Evolutionary conservation across 2,113 vertebrate genomes (phyloP), one percentile per base, ranked within the genome.

Genomic region (Cololabis saira): DNA sequence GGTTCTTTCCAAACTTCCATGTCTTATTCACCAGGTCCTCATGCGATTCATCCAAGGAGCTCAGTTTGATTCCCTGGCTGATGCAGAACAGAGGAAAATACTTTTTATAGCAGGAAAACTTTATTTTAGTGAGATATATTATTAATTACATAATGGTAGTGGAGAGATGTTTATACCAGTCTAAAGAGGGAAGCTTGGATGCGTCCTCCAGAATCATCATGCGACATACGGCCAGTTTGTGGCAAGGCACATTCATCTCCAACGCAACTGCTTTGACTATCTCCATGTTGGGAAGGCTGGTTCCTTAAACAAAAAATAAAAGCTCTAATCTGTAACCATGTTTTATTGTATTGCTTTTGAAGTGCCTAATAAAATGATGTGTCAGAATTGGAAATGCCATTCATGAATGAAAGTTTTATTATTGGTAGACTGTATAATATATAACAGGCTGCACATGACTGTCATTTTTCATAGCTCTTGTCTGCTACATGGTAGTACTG

Each of bases 21-120:
- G 21, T 81, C 17, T 53, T 63, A 67, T 66, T 90, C 40, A 93
- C 83, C 61, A 92, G 66, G 16, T 51, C 52, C 7, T 75, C 1
- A 48, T 92, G 88, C 0, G 90, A 88, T 65, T 89, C 84, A 10
- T 84, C 57, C 27, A 93, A 76, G 24, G 79, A 87, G 19, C 84
- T 69, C 0, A 90, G 5, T 14, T 57, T 67, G 41, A 90, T 14
- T 10, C 71, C 62, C 3, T 52, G 49, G 51, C 86, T 90, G 65
- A 30, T 24, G 49, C 4, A 61, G 18, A 76, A 44, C 43, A 68
- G 40, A 65, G 41, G 4, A 79, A 5, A 56, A 2, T 0, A 16
- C 11, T 45, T 42, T 22, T 42, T 15, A 14, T 13, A 14, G 7
- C 18, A 55, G 33, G 17, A 19, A 17, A 0, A 0, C n/a, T 13